Evolutionary conservation across 2,888 invertebrate species (phyloP), one percentile per base, ranked within the genome.

Genomic region (Metellina segmentata): DNA sequence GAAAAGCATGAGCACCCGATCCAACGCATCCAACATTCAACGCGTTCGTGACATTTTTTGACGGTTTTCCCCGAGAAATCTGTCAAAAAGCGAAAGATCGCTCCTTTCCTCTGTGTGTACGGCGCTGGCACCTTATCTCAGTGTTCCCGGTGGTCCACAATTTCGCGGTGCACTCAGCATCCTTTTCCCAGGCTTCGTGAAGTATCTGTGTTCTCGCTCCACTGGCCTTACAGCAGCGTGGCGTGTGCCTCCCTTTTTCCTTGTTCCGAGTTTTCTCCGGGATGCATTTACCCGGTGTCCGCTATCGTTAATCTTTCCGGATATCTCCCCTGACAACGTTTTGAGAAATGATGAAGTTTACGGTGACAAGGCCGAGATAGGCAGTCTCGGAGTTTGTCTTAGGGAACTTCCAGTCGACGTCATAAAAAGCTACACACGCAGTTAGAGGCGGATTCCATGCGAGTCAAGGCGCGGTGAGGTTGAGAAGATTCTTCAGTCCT

Each of bases 291-390:
- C 78, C 61, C 70, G 34, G 34, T 34, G 20, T 19, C 70, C 53
- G 70, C 70, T 78, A 75, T 86, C 86, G 86, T 86, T 78, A 86
- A 78, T 86, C 86, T 78, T 78, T 49, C 61, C 70, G 86, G 20
- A 71, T 86, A 78, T 77, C 70, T 86, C 6, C 51, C 71, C 19
- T 78, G 86, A 86, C 86, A 86, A 20, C 16, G 70, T 48, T 34
- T 61, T 86, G 70, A 86, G 78, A 78, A 78, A 86, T 86, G 86
- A 70, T 78, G 19, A 13, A 71, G 78, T 86, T 86, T 86, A 86
- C 20, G 86, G 52, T 86, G 78, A 78, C 71, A 86, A 78, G 86
- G 20, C 78, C 48, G 77, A 78, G 49, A 70, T 48, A 75, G 52
- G 53, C n/a, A 78, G 7, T 49, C 16, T 19, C 20, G 49, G 19